These are phyloP conservation scores for Drusus annulatus DNA, from an alignment of 1,140 invertebrate species.

Conservation along the genomic window DNA sequence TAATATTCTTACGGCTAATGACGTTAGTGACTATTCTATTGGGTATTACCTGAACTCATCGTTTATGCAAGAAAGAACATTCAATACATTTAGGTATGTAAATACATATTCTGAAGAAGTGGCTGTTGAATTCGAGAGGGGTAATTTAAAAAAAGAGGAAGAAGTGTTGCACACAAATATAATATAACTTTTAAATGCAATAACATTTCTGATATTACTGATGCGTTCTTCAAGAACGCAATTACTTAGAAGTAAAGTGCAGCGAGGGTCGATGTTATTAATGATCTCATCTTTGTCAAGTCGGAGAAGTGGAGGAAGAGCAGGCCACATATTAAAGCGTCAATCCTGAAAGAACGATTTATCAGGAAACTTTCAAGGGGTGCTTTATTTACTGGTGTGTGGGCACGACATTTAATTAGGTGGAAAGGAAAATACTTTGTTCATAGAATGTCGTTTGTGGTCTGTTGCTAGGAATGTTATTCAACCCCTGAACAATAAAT, in stretches of 20 bases:
- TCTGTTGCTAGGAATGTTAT: background rate
- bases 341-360: constrained; percentile 10
- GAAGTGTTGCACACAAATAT: too few relatives aligned
- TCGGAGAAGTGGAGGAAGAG: background rate
- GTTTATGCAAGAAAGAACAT: too few relatives aligned
- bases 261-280: background rate
- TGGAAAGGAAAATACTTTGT: background rate
- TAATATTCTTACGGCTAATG: too few relatives aligned
- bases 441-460: background rate
- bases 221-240: background rate
- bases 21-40: too few relatives aligned
- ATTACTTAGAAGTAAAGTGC: background rate
- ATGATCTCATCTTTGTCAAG: constrained; percentile 2
- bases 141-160: too few relatives aligned
- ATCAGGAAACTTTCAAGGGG: constrained; percentile 6
- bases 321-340: constrained; percentile 32
- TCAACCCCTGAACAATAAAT: too few relatives aligned
- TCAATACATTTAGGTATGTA: too few relatives aligned
- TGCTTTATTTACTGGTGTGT: constrained; percentile 12
- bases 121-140: too few relatives aligned
- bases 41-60: too few relatives aligned
- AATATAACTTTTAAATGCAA: too few relatives aligned
- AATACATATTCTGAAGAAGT: too few relatives aligned
- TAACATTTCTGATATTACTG: too few relatives aligned
- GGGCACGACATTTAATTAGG: background rate